Evolutionary conservation across 2,113 vertebrate species (phyloP), one percentile per base, ranked within the genome.

Genomic region (Phalacrocorax brasilianus): DNA sequence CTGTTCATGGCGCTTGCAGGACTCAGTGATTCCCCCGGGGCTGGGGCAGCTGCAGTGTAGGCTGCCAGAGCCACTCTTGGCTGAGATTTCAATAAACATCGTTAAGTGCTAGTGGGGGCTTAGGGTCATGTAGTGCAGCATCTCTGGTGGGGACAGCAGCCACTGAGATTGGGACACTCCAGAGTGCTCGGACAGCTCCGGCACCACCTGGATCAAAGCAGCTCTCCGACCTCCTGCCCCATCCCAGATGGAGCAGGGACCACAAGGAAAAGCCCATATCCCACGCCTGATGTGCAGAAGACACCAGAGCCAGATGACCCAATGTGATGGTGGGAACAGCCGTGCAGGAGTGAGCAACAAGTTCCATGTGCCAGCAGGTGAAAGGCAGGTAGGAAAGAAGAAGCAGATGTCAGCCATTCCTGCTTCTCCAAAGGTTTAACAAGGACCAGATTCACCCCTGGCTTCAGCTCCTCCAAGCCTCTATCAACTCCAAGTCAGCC

Each of bases 1-100:
- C 45, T 1, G 1, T 74, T 83, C 0, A 0, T 65, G 91, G 74
- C 2, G 3, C 70, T 91, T 53, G 74, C 58, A 68, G 90, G 91
- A 68, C 70, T 79, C 47, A 14, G 77, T 10, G 89, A n/a, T 79
- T 68, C 89, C 91, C 77, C 40, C 0, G 23, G 70, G 91, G 74
- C 81, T 56, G 81, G 91, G 91, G 44, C 96, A 96, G 89, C 93
- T 97, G 92, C 45, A 16, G 81, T 24, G 81, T 40, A 84, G 32
- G 77, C 63, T 89, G 82, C 71, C 83, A 62, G 94, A 78, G 86
- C 22, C 0, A 3, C 72, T 80, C 50, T 42, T 16, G 3, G 73
- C 21, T 61, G 88, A 53, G 59, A 33, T 53, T 68, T 89, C 49
- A 38, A 4, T 20, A 47, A 78, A 32, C 15, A 38, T 73, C 0